Percentiles rank a stretch among this genome's conserved stretches.
phyloP scores from a whole-genome alignment of 2,888 invertebrate species.

The Drosophila barbarae region DNA sequence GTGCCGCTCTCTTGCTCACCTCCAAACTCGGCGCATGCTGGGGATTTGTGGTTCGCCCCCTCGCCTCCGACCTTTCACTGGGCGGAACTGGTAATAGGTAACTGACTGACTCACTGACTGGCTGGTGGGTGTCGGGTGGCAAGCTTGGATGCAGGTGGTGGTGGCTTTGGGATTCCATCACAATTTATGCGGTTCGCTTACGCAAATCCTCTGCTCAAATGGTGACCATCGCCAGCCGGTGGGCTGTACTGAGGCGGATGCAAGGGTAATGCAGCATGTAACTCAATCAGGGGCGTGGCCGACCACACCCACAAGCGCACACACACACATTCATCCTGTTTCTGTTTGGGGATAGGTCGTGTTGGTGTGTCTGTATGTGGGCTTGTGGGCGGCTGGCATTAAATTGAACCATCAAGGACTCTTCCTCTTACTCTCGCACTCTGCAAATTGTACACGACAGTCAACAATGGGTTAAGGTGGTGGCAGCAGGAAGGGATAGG shows the following conservation, averaged over 20 bases:
- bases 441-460: slow-evolving; percentile 52
- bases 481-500: background rate
- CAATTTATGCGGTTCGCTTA: slow-evolving; percentile 52
- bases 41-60: slow-evolving; percentile 60
- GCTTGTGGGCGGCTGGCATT: slow-evolving; percentile 18
- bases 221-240: slow-evolving; percentile 10
- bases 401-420: slow-evolving; percentile 58
- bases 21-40: slow-evolving; percentile 50
- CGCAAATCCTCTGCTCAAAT: slow-evolving; percentile 34
- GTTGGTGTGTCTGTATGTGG: background rate
- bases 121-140: background rate
- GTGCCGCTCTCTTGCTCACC: background rate
- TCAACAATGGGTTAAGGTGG: slow-evolving; percentile 16
- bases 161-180: slow-evolving; percentile 37
- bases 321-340: slow-evolving; percentile 9
- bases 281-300: slow-evolving; percentile 63
- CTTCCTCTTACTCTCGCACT: slow-evolving; percentile 31
- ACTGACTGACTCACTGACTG: background rate
- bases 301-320: slow-evolving; percentile 18
- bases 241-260: slow-evolving; percentile 22
- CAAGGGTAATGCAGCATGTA: slow-evolving; percentile 51
- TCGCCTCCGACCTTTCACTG: slow-evolving; percentile 14
- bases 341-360: background rate
- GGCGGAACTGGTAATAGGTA: slow-evolving; percentile 12
- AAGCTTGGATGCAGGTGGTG: slow-evolving; percentile 2